Evolutionary conservation across 2,797 vertebrate genomes (phyloP).

Genomic region (Cichlasoma orientale): DNA sequence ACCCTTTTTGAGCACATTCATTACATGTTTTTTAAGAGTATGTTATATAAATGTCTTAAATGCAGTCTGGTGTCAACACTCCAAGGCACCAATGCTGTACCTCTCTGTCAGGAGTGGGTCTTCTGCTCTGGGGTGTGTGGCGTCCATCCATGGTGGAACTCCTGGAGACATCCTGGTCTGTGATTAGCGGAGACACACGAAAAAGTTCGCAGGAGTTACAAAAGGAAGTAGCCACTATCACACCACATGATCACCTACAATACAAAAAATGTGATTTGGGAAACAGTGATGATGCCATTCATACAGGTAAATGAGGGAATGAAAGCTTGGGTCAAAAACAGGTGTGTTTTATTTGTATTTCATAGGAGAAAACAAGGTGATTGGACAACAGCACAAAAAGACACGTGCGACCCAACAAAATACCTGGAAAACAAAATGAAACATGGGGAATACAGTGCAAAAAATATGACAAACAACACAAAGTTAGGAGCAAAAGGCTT

Average conservation of each 20-base stretch:
- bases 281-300: conserved; percentile 47
- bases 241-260: conserved; percentile 7
- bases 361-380: conserved; percentile 38
- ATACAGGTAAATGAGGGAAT: conserved; percentile 61
- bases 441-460: conserved; percentile 26
- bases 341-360: conserved; percentile 64
- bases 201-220: conserved; percentile 37
- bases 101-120: conserved; percentile 91
- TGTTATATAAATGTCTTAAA: not conserved
- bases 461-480: conserved; percentile 17
- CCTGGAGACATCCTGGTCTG: conserved; percentile 89
- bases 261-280: conserved; percentile 12
- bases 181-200: conserved; percentile 66
- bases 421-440: conserved; percentile 29
- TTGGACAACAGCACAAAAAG: conserved; percentile 23
- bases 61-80: not conserved
- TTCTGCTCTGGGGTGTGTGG: conserved; percentile 86
- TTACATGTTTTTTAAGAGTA: not conserved
- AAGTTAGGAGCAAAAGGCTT: conserved; percentile 30
- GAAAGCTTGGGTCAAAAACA: conserved; percentile 42
- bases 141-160: conserved; percentile 84
- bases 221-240: not conserved
- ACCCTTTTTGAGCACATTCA: not conserved
- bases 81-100: conserved; percentile 70
- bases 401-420: conserved; percentile 49